Percentiles rank a stretch among this genome's conserved stretches.
These are phyloP conservation scores for Neotoma lepida DNA, from an alignment of 2,113 vertebrate genomes.

Conservation along the genomic window DNA sequence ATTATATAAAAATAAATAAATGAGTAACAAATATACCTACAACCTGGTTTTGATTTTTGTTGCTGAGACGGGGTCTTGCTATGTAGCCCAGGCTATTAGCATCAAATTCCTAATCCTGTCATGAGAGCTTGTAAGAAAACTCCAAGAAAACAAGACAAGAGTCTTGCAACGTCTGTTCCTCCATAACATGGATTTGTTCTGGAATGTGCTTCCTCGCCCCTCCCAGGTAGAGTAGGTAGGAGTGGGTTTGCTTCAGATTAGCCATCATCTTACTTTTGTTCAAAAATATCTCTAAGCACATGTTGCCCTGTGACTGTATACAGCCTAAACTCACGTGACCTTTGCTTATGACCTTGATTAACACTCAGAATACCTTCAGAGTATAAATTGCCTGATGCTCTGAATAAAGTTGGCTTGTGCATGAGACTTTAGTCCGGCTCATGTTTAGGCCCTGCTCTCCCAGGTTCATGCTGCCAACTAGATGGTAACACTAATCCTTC, in stretches of 20 bases:
- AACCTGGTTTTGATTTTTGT: not conserved
- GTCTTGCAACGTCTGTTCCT: not conserved
- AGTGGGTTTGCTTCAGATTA: not conserved
- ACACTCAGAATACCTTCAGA: not conserved
- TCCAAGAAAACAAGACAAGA: not conserved
- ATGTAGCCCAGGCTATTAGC: not conserved
- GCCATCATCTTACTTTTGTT: not conserved
- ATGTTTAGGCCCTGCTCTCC: not conserved
- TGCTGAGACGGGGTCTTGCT: not conserved
- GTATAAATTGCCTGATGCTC: not conserved
- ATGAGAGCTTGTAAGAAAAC: not conserved
- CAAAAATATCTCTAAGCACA: not conserved
- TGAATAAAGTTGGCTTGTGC: not conserved
- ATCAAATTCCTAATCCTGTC: not conserved
- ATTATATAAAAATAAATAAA: not conserved
- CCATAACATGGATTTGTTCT: not conserved
- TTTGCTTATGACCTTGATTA: not conserved
- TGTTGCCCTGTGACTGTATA: not conserved
- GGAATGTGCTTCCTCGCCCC: not conserved
- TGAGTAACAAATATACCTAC: not conserved
- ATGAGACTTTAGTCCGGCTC: not conserved
- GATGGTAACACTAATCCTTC: too few species aligned
- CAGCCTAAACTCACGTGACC: not conserved
- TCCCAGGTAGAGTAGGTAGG: not conserved
- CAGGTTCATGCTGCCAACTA: not conserved